A percentile compares a stretch with the other conserved stretches of the same genome.
Evolutionary conservation across 2,113 vertebrate species (phyloP).

Genomic region (Tretioscincus oriximinensis): DNA sequence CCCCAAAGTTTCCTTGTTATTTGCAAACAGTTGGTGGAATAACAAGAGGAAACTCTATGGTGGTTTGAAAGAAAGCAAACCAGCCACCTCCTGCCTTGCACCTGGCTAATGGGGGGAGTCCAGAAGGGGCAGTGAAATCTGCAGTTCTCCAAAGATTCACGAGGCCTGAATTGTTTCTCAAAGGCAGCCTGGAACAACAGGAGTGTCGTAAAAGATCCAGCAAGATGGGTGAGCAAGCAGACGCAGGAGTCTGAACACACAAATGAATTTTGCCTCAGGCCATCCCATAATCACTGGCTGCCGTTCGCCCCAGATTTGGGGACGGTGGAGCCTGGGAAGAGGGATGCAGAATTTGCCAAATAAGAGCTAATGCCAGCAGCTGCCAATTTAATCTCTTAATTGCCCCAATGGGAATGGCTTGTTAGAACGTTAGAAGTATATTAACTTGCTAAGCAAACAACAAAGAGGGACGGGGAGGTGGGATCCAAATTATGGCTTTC

Average conservation of each 20-base stretch:
- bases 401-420: not conserved
- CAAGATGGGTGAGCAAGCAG: too few species aligned
- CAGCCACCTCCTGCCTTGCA: not conserved
- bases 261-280: not conserved
- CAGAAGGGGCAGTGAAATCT: not conserved
- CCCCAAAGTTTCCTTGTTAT: too few species aligned
- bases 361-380: not conserved
- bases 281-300: too few species aligned
- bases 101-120: not conserved
- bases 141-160: too few species aligned
- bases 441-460: not conserved
- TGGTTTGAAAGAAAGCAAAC: too few species aligned
- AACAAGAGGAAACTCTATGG: too few species aligned
- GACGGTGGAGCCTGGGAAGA: too few species aligned
- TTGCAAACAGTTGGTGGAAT: too few species aligned
- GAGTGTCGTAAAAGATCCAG: not conserved
- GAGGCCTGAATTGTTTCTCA: too few species aligned
- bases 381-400: constrained; percentile 6
- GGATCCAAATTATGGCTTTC: not conserved
- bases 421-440: not conserved
- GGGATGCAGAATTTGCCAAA: not conserved
- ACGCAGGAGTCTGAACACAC: not conserved
- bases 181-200: too few species aligned
- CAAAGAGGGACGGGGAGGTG: not conserved
- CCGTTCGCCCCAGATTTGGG: not conserved